Evolutionary conservation across 1,140 invertebrate species (phyloP).

Genomic region (Drosophila equinoxialis): DNA sequence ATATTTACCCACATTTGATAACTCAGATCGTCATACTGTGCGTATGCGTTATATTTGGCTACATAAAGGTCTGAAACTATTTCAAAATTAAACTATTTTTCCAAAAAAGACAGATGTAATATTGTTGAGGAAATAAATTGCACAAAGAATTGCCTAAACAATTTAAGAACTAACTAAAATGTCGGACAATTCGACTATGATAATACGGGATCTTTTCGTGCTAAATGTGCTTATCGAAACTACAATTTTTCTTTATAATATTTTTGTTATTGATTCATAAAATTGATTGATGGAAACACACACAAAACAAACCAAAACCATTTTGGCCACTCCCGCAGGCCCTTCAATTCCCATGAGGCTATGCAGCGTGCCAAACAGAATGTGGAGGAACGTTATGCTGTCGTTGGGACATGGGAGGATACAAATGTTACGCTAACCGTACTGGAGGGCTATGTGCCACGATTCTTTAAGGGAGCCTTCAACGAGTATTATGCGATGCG

Average conservation of each 20-base stretch:
- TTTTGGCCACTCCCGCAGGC: constrained; percentile 84
- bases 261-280: too few relatives aligned
- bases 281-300: not conserved
- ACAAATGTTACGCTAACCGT: constrained; percentile 92
- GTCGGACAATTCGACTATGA: not conserved
- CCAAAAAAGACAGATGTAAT: too few relatives aligned
- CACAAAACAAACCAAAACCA: not conserved
- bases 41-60: too few relatives aligned
- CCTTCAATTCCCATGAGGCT: constrained; percentile 91
- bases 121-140: too few relatives aligned
- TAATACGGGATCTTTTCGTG: not conserved
- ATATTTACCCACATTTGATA: too few relatives aligned
- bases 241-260: too few relatives aligned
- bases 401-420: constrained; percentile 94
- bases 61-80: too few relatives aligned
- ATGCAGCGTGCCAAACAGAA: constrained; percentile 91
- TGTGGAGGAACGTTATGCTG: constrained; percentile 92
- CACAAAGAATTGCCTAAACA: not conserved
- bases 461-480: constrained; percentile 90
- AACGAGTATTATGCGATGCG: constrained; percentile 84
- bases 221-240: not conserved
- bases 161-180: not conserved
- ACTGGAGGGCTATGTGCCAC: constrained; percentile 91
- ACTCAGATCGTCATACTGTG: too few relatives aligned
- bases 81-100: too few relatives aligned